These are phyloP conservation scores for Channa maculata DNA, from an alignment of 2,113 vertebrate genomes.

Conservation along the genomic window DNA sequence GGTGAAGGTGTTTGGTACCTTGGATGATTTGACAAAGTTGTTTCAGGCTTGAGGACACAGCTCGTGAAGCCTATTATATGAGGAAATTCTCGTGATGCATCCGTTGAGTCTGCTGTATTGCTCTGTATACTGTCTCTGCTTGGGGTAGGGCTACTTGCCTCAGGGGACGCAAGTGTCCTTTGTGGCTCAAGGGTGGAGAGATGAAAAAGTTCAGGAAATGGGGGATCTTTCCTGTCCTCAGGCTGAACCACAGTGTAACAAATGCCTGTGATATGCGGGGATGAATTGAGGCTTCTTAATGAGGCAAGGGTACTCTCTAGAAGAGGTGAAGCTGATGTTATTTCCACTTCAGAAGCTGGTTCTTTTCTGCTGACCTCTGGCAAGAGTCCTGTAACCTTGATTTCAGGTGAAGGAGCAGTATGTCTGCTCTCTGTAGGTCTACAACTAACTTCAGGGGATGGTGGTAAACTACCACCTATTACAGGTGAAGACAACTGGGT, in stretches of 20 bases:
- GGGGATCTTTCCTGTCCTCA: slow-evolving; percentile 44
- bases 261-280: slow-evolving; percentile 70
- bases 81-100: slow-evolving; percentile 32
- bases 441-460: slow-evolving; percentile 50
- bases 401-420: slow-evolving; percentile 73
- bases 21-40: slow-evolving; percentile 18
- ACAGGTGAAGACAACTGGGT: slow-evolving; percentile 44
- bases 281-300: slow-evolving; percentile 54
- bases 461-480: slow-evolving; percentile 57
- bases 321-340: slow-evolving; percentile 29
- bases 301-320: slow-evolving; percentile 22
- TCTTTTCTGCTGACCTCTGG: slow-evolving; percentile 57
- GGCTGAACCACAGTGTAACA: slow-evolving; percentile 69
- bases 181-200: slow-evolving; percentile 42
- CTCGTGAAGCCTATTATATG: slow-evolving; percentile 12
- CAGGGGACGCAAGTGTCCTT: slow-evolving; percentile 39
- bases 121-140: slow-evolving; percentile 24
- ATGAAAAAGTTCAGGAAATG: slow-evolving; percentile 58
- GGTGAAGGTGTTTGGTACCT: slow-evolving; percentile 62
- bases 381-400: slow-evolving; percentile 72
- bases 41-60: slow-evolving; percentile 43
- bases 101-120: slow-evolving; percentile 40
- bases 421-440: slow-evolving; percentile 51
- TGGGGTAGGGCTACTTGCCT: slow-evolving; percentile 30
- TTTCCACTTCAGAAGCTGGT: slow-evolving; percentile 19